Evolutionary conservation across 2,113 vertebrate genomes (phyloP).

Genomic region (Malurus elegans): DNA sequence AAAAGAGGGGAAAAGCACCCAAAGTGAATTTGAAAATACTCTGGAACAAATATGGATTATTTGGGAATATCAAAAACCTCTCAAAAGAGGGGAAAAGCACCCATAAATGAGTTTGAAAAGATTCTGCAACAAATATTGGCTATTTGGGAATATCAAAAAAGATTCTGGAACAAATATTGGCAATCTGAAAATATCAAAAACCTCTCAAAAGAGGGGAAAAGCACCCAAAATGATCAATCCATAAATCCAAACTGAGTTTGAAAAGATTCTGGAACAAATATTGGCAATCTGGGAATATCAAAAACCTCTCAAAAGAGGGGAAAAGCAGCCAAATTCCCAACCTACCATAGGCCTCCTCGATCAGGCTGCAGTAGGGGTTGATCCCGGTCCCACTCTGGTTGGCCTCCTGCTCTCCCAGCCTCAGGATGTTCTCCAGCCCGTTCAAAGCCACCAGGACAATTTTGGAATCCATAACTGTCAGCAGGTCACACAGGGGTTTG

Average conservation of each 20-base stretch:
- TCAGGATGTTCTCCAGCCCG: constrained; percentile 93
- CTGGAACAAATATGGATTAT: too few species aligned
- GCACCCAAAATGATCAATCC: too few species aligned
- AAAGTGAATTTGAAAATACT: too few species aligned
- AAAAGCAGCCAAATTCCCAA: not conserved
- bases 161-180: too few species aligned
- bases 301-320: not conserved
- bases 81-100: too few species aligned
- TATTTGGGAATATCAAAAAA: too few species aligned
- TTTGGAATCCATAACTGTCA: constrained; percentile 98
- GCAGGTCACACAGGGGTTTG: constrained; percentile 93
- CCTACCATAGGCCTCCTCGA: constrained; percentile 94
- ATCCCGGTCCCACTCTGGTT: constrained; percentile 87
- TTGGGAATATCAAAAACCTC: too few species aligned
- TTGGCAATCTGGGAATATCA: not conserved
- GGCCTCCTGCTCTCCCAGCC: constrained; percentile 94
- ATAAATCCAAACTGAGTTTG: not conserved
- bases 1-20: too few species aligned
- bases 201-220: too few species aligned
- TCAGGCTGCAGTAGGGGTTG: constrained; percentile 95
- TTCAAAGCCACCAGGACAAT: constrained; percentile 96
- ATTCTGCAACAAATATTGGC: too few species aligned
- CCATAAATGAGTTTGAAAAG: too few species aligned
- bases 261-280: not conserved
- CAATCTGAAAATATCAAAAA: too few species aligned